These are phyloP conservation scores for Drosophila rufa DNA, from an alignment of 1,140 invertebrate genomes.

Conservation along the genomic window DNA sequence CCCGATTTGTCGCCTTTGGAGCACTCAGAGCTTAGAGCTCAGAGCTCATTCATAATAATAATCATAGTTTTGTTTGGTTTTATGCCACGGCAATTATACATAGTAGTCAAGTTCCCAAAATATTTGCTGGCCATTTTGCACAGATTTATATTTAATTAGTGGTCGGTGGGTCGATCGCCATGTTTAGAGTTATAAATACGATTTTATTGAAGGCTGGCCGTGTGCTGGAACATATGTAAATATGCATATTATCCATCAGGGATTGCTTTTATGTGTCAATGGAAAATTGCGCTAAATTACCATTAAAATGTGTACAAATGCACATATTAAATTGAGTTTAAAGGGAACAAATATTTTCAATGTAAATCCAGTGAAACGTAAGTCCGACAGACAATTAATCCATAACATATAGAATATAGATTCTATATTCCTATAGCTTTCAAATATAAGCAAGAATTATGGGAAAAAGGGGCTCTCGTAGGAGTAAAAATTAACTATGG, in stretches of 20 bases:
- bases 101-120: neutral
- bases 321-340: neutral
- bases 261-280: constrained; percentile 9
- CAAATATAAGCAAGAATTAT: too few relatives aligned
- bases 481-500: neutral
- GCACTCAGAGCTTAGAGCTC: neutral
- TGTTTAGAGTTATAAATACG: neutral
- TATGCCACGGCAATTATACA: constrained; percentile 5
- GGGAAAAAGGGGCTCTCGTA: neutral
- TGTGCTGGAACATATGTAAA: neutral
- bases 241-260: neutral
- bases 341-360: constrained; percentile 1
- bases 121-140: constrained; percentile 8
- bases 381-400: neutral
- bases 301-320: neutral
- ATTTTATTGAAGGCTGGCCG: constrained; percentile 6
- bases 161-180: neutral
- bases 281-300: constrained; percentile 1
- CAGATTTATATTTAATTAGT: constrained; percentile 21
- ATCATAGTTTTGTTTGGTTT: constrained; percentile 12
- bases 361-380: neutral
- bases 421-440: too few relatives aligned
- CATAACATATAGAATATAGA: too few relatives aligned
- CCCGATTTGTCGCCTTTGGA: constrained; percentile 15
- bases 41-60: constrained; percentile 4